These are phyloP conservation scores for Coremacera marginata DNA, from an alignment of 2,888 invertebrate species.

Conservation along the genomic window DNA sequence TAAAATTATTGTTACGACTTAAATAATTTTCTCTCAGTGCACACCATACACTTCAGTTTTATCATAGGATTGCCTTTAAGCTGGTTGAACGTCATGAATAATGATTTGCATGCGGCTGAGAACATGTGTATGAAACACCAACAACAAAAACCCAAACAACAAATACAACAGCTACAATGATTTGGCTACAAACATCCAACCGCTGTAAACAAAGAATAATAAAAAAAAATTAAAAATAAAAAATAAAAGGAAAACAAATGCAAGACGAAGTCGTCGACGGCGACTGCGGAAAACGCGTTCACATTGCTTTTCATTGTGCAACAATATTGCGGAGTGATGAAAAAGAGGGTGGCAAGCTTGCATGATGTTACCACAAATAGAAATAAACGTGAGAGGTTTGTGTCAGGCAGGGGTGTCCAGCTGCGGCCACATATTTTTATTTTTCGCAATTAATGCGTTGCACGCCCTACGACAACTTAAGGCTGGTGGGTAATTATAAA, in stretches of 20 bases:
- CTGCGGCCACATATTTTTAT: neutral
- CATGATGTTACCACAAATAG: neutral
- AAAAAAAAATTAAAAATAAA: neutral
- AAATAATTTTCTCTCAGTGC: neutral
- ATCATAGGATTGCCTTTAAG: no score
- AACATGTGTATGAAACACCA: slow-evolving; percentile 6
- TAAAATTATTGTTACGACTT: no score
- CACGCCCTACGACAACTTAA: neutral
- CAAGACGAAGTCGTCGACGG: neutral
- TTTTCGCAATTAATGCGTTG: neutral
- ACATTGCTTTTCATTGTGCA: slow-evolving; percentile 18
- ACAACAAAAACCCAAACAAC: slow-evolving; percentile 3
- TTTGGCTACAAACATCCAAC: slow-evolving; percentile 27
- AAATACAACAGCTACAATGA: neutral
- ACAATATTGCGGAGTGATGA: neutral
- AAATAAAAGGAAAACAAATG: neutral
- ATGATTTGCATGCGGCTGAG: slow-evolving; percentile 3
- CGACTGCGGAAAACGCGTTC: neutral
- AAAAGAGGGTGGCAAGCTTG: neutral
- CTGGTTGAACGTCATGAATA: slow-evolving; percentile 25
- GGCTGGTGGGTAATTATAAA: slow-evolving; percentile 2
- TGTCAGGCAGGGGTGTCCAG: neutral
- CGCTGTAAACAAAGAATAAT: slow-evolving; percentile 17
- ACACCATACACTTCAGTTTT: neutral
- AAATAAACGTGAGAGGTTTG: neutral